phyloP scores from a whole-genome alignment of 2,888 invertebrate species.

The Dysmachus trigonus region DNA sequence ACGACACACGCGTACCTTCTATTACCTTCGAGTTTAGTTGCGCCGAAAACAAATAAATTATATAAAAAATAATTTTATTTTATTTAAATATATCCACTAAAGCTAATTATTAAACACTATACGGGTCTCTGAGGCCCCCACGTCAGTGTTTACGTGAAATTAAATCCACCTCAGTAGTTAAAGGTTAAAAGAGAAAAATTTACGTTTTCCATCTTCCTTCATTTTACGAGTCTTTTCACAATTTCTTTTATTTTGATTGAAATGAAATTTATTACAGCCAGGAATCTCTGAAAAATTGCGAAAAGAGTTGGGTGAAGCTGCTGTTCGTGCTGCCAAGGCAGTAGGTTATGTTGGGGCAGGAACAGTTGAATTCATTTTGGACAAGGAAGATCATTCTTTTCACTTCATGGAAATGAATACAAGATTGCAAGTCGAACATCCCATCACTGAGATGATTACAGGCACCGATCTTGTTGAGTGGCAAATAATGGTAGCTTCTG shows the following conservation, averaged over 20 bases:
- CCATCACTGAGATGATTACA: constrained; percentile 97
- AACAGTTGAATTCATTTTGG: constrained; percentile 97
- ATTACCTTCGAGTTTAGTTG: too few species aligned
- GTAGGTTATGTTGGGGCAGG: constrained; percentile 98
- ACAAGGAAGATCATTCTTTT: constrained; percentile 84
- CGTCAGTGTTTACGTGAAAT: too few species aligned
- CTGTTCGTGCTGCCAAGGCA: constrained; percentile 92
- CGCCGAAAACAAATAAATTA: too few species aligned
- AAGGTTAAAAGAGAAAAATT: too few species aligned
- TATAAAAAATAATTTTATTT: too few species aligned
- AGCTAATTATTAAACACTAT: too few species aligned
- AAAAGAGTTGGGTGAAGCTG: constrained; percentile 83
- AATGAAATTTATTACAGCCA: constrained; percentile 69
- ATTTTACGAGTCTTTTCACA: too few species aligned
- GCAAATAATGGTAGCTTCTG: constrained; percentile 92
- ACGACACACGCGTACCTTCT: too few species aligned
- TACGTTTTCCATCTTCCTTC: too few species aligned
- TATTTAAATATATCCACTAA: too few species aligned
- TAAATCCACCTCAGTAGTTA: too few species aligned
- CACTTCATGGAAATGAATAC: constrained; percentile 99
- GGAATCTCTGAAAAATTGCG: constrained; percentile 82
- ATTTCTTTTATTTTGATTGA: background rate
- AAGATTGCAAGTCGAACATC: constrained; percentile 93
- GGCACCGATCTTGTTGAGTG: constrained; percentile 96
- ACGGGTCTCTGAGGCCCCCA: too few species aligned